These are phyloP conservation scores for Chlorops oryzae DNA, from an alignment of 1,140 invertebrate species.

Conservation along the genomic window DNA sequence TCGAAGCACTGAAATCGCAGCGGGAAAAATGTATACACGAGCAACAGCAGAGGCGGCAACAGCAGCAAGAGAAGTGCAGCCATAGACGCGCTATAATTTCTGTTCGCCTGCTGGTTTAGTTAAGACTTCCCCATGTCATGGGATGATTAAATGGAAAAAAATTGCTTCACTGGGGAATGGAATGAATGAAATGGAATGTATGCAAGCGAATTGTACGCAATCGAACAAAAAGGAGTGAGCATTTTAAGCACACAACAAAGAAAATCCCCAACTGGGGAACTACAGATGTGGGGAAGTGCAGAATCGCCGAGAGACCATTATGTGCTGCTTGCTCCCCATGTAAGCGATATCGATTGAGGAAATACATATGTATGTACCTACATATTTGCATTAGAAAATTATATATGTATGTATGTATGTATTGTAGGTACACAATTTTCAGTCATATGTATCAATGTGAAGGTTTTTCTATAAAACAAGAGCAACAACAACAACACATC, in stretches of 20 bases:
- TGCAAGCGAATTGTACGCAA: too few species aligned
- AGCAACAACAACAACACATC: neutral
- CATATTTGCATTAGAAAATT: neutral
- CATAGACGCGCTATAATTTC: conserved; percentile 13
- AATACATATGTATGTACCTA: neutral
- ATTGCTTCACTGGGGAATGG: too few species aligned
- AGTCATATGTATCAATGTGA: too few species aligned
- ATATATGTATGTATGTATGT: neutral
- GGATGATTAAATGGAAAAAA: conserved; percentile 28
- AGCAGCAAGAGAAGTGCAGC: neutral
- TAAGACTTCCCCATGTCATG: conserved; percentile 46
- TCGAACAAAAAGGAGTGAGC: neutral
- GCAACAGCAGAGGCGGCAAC: neutral
- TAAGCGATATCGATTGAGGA: too few species aligned
- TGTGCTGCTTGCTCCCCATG: too few species aligned
- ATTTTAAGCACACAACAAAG: neutral
- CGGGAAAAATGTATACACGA: neutral
- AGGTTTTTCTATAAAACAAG: neutral
- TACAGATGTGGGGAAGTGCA: neutral
- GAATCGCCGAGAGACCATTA: neutral
- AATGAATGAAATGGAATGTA: too few species aligned
- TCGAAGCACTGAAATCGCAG: neutral
- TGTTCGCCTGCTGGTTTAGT: conserved; percentile 37
- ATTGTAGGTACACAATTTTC: neutral
- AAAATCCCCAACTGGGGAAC: neutral